A percentile compares a stretch with the other conserved stretches of the same genome.
These are phyloP conservation scores for Drosophila parabipectinata DNA, from an alignment of 1,140 invertebrate genomes.

Conservation along the genomic window DNA sequence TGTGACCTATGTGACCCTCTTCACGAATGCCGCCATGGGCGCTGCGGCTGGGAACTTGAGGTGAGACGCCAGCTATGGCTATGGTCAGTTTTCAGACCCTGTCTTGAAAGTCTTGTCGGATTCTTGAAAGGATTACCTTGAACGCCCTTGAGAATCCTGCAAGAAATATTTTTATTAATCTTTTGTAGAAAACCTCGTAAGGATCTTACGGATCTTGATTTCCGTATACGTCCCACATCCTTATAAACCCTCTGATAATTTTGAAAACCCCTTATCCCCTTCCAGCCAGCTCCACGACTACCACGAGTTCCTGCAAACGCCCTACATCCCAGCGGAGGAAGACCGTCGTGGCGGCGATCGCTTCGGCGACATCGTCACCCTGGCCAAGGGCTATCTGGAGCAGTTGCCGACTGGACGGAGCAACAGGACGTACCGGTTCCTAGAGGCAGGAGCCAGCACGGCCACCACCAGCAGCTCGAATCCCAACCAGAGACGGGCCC, in stretches of 20 bases:
- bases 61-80: slow-evolving; percentile 21
- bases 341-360: slow-evolving; percentile 43
- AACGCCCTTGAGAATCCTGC: too few relatives aligned
- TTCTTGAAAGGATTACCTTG: too few relatives aligned
- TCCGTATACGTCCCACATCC: too few relatives aligned
- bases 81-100: too few relatives aligned
- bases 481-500: slow-evolving; percentile 85
- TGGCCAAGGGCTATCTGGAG: slow-evolving; percentile 86
- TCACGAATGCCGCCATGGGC: slow-evolving; percentile 75
- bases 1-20: slow-evolving; percentile 86
- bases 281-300: slow-evolving; percentile 74
- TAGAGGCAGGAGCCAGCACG: slow-evolving; percentile 77
- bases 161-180: too few relatives aligned
- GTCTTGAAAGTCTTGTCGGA: too few relatives aligned
- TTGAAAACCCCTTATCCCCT: neutral
- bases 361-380: slow-evolving; percentile 86
- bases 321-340: slow-evolving; percentile 84
- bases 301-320: slow-evolving; percentile 83
- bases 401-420: slow-evolving; percentile 55
- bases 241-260: too few relatives aligned
- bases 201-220: too few relatives aligned
- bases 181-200: too few relatives aligned
- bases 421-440: slow-evolving; percentile 85
- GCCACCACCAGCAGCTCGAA: slow-evolving; percentile 17
- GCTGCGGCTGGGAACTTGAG: slow-evolving; percentile 77